Base-by-base conservation (phyloP, 2,888 invertebrate genomes). In the Asteroscopus sphinx region DNA sequence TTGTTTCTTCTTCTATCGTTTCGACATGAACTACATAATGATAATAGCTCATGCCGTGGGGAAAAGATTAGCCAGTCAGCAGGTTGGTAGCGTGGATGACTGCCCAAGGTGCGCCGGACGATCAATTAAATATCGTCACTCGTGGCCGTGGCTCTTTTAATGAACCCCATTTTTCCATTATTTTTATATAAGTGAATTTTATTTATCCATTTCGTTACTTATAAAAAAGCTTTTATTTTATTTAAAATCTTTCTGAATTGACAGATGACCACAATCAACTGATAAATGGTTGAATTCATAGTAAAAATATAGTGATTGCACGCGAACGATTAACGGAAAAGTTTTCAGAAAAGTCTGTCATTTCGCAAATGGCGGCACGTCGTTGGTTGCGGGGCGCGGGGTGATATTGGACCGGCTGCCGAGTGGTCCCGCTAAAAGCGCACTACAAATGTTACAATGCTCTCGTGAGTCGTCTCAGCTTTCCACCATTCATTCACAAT, bases 401-500 rank as follows among this genome's bases (percentile, higher is more conserved):
- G 33, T 45, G 70, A 63, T 66, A 76, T 75, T 63, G 65, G 61
- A 67, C 54, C 47, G 54, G 54, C 64, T 40, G 66, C 40, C 49
- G 68, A 76, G 70, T 67, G 69, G 73, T 61, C 61, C 15, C 65
- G 75, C 78, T 79, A 76, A 81, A 82, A 81, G 82, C 75, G 47
- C 71, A 57, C 80, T 68, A 72, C 69, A 69, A 68, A 66, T 51
- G 63, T 65, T 63, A 77, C 81, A 80, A 76, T 77, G 73, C 77
- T 67, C 74, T 68, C 58, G 60, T 68, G 48, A 71, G 64, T 60
- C 66, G 71, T 63, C 79, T 72, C 74, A 52, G 72, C 71, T 77
- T 69, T 64, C 68, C 53, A 61, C 60, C 68, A 53, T 63, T 72
- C 71, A 72, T 75, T 73, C 75, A 76, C 65, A 51, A 60, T 70